Conservation (phyloP, 2,888 invertebrate genomes). For the Cephus spinipes region DNA sequence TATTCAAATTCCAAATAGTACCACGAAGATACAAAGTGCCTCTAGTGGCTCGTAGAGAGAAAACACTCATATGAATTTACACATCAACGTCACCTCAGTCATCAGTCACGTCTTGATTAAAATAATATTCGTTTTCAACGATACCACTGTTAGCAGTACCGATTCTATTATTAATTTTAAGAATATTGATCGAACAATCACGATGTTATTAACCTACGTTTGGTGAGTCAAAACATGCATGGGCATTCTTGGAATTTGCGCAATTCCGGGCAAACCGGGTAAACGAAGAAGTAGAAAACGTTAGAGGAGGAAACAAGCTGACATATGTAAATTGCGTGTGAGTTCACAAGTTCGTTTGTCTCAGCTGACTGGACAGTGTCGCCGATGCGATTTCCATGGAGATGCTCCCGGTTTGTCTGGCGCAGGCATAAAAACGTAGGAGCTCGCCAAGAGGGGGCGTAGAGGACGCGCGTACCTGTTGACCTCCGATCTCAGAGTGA, state of each 20-base stretch:
- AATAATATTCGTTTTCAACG: neutral
- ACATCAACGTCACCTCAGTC: neutral
- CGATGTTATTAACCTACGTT: neutral
- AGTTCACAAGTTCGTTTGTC: neutral
- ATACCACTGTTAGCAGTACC: neutral
- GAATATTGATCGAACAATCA: neutral
- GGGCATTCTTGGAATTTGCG: neutral
- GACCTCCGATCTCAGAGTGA: conserved; percentile 29
- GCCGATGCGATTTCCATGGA: neutral
- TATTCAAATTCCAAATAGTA: neutral
- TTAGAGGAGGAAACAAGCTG: neutral
- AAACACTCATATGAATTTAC: neutral
- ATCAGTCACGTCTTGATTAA: neutral
- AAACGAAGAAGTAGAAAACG: neutral
- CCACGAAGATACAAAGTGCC: neutral
- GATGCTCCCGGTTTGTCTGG: neutral
- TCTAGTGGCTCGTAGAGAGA: neutral
- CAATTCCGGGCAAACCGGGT: neutral
- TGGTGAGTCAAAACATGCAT: neutral
- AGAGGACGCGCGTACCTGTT: conserved; percentile 31
- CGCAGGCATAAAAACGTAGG: neutral
- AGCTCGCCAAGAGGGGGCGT: neutral
- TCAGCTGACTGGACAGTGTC: neutral
- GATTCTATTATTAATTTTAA: neutral
- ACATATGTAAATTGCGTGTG: neutral